Evolutionary conservation across 2,113 vertebrate genomes (phyloP), one percentile per base, ranked within the genome.

Genomic region (Ophthalmolycus amberensis): DNA sequence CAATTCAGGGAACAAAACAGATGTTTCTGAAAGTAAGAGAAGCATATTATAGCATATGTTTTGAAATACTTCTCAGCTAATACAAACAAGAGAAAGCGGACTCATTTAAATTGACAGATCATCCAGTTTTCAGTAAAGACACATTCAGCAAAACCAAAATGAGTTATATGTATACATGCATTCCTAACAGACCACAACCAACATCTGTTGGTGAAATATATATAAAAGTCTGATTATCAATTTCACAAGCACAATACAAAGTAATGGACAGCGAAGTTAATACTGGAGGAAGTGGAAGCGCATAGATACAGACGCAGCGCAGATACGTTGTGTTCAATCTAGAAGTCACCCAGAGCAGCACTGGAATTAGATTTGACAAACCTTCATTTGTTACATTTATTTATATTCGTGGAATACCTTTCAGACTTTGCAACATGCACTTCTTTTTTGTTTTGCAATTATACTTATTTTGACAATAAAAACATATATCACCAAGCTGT

Each of bases 221-320:
- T 59, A 29, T 15, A 12, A 6, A 29, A 59, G 56, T 59, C 56
- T 27, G 56, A 59, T 59, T 59, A 59, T 29, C 27, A 58, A 22
- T 60, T 66, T 71, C 4, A 62, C 11, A 60, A 52, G 44, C 20
- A 56, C 42, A 65, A n/a, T 38, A 15, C 68, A 78, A 46, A 64
- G 20, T 18, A 44, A 63, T 16, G 11, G 12, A 32, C 37, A 5
- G 7, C 42, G 27, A 27, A 78, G 42, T 64, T 63, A 37, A 67
- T 66, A 69, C 38, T 32, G 37, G n/a, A 62, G 46, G 40, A 85
- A 52, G 48, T 50, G 56, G 60, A 85, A 59, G 37, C 63, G 77
- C 12, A 46, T 27, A n/a, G 71, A 69, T 12, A 66, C 20, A 37
- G 67, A 85, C 22, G 40, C 72, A 58, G 38, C 29, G 64, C 67